These are phyloP conservation scores for Alca torda DNA, from an alignment of 2,797 vertebrate genomes.

Conservation along the genomic window DNA sequence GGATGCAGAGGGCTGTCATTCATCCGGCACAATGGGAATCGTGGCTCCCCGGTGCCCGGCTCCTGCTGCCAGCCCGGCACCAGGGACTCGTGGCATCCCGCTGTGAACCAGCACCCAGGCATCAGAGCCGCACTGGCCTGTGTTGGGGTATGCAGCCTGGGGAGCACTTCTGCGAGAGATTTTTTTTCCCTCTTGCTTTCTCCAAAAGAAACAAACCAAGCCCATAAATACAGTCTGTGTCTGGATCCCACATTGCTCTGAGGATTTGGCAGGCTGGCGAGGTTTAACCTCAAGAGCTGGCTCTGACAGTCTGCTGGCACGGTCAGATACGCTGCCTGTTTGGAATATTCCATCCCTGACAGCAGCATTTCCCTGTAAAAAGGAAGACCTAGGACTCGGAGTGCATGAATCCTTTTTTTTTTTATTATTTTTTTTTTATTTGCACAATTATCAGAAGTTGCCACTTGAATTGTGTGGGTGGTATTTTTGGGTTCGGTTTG, in stretches of 20 bases:
- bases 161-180: not conserved
- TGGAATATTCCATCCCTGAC: slow-evolving; percentile 27
- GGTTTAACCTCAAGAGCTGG: not conserved
- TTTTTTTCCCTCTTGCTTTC: not conserved
- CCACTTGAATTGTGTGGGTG: not conserved
- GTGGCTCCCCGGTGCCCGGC: not conserved
- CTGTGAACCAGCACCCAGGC: not conserved
- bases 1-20: not conserved
- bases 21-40: not conserved
- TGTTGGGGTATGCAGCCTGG: not conserved
- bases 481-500: not conserved
- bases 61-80: not conserved
- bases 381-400: not conserved
- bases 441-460: not conserved
- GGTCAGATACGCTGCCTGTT: slow-evolving; percentile 20
- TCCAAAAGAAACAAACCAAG: slow-evolving; percentile 27
- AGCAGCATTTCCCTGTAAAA: not conserved
- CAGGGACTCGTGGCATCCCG: not conserved
- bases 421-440: not conserved
- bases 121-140: not conserved
- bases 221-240: not conserved
- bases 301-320: slow-evolving; percentile 38
- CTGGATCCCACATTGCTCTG: slow-evolving; percentile 8
- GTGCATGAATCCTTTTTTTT: not conserved
- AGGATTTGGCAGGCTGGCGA: slow-evolving; percentile 37